Conservation (phyloP, 1,140 invertebrate species). For the Drosophila ambigua region DNA sequence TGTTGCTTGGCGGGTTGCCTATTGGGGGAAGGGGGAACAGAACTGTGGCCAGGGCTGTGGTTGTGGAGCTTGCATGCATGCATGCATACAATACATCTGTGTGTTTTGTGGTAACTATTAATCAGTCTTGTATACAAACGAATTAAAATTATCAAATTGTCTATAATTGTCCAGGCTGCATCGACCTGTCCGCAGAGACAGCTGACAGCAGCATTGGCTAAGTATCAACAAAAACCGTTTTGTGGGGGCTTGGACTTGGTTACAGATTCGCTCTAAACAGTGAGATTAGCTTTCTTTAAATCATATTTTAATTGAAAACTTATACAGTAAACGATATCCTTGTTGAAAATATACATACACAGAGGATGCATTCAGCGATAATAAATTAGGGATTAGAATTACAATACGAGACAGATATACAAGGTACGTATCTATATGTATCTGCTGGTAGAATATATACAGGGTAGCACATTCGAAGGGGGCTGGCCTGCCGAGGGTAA, state of each 20-base stretch:
- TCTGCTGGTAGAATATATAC: constrained; percentile 43
- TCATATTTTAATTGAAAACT: constrained; percentile 74
- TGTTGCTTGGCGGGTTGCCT: constrained; percentile 30
- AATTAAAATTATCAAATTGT: constrained; percentile 59
- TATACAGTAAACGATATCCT: constrained; percentile 67
- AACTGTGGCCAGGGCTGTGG: constrained; percentile 15
- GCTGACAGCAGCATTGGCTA: constrained; percentile 44
- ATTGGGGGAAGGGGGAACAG: not conserved
- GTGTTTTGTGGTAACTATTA: constrained; percentile 67
- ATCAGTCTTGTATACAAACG: constrained; percentile 76
- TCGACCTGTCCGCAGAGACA: constrained; percentile 1
- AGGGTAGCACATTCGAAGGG: constrained; percentile 46
- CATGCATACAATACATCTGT: constrained; percentile 24
- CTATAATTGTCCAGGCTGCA: constrained; percentile 39
- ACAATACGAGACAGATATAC: constrained; percentile 64
- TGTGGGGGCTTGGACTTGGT: constrained; percentile 16
- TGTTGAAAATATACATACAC: constrained; percentile 42
- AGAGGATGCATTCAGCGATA: constrained; percentile 33
- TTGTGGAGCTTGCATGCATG: not conserved
- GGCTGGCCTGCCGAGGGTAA: constrained; percentile 43
- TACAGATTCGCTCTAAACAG: constrained; percentile 36
- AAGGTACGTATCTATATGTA: constrained; percentile 28
- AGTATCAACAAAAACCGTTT: constrained; percentile 21
- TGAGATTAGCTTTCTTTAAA: constrained; percentile 68
- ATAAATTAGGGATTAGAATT: constrained; percentile 72